Conservation (phyloP, 1,140 invertebrate species). For the Probaryconus sp. region DNA sequence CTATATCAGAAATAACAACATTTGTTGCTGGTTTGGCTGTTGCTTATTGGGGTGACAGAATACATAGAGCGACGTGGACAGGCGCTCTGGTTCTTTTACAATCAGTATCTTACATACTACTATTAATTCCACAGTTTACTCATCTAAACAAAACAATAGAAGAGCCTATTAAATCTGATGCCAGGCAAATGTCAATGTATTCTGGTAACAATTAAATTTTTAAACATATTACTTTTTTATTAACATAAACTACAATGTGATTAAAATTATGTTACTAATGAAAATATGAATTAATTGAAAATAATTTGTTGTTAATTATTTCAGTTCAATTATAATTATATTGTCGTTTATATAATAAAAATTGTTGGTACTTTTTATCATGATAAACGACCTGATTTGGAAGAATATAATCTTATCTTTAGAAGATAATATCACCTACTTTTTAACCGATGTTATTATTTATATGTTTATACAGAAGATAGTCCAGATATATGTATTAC, state of each 20-base stretch:
- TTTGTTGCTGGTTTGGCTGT: slow-evolving; percentile 78
- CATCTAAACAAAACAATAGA: slow-evolving; percentile 69
- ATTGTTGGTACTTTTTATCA: neutral
- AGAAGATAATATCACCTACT: neutral
- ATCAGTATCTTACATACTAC: slow-evolving; percentile 75
- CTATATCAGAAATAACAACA: slow-evolving; percentile 79
- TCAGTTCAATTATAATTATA: too few species aligned
- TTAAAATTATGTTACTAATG: too few species aligned
- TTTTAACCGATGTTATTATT: too few species aligned
- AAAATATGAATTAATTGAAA: too few species aligned
- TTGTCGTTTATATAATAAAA: neutral
- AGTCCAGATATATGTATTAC: slow-evolving; percentile 70
- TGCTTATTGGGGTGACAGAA: slow-evolving; percentile 81
- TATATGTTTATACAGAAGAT: slow-evolving; percentile 69
- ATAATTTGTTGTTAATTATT: too few species aligned
- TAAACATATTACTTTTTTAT: neutral
- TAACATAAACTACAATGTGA: neutral
- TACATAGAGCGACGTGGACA: slow-evolving; percentile 81
- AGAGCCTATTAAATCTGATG: slow-evolving; percentile 59
- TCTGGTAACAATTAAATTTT: slow-evolving; percentile 59
- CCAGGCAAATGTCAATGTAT: slow-evolving; percentile 70
- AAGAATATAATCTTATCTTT: slow-evolving; percentile 25
- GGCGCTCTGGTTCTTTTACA: slow-evolving; percentile 80
- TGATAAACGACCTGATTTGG: slow-evolving; percentile 4
- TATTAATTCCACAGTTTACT: slow-evolving; percentile 80